Percentiles rank a stretch among this genome's conserved stretches.
These are phyloP conservation scores for Synodontis membranacea DNA, from an alignment of 2,113 vertebrate species.

Conservation along the genomic window DNA sequence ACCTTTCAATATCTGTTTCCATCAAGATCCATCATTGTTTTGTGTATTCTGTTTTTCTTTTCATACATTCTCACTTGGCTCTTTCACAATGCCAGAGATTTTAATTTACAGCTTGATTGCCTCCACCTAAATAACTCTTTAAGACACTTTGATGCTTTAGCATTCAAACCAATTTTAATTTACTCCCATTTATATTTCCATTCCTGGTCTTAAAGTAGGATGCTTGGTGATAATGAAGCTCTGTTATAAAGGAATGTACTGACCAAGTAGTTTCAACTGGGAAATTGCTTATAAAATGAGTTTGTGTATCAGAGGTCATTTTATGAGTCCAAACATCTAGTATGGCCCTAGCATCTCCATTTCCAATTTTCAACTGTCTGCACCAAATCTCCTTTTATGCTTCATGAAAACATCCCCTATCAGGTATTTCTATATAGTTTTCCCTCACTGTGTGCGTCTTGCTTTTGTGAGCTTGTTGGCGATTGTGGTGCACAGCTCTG, in stretches of 20 bases:
- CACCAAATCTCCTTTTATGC: conserved; percentile 27
- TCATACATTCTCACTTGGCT: conserved; percentile 13
- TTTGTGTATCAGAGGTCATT: neutral
- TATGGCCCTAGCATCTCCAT: neutral
- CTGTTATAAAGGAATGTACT: conserved; percentile 14
- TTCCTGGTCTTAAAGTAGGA: neutral
- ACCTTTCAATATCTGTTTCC: neutral
- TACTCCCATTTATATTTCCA: conserved; percentile 22
- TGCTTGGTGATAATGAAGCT: conserved; percentile 24
- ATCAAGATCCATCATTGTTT: neutral
- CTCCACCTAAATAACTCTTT: conserved; percentile 36
- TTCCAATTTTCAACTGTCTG: neutral
- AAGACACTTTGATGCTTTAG: conserved; percentile 22
- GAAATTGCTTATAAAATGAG: conserved; percentile 15
- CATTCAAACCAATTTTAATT: conserved; percentile 25
- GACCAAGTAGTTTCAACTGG: conserved; percentile 3
- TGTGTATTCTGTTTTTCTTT: neutral
- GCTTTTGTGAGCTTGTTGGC: neutral
- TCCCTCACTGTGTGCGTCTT: neutral
- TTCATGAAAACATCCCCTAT: conserved; percentile 66
- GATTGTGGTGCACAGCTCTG: neutral
- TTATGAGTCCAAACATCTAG: neutral
- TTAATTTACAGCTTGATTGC: conserved; percentile 41
- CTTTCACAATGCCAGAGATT: conserved; percentile 12
- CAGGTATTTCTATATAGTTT: conserved; percentile 36